Evolutionary conservation across 2,888 invertebrate genomes (phyloP), one percentile per base, ranked within the genome.

Genomic region (Alcis repandata): DNA sequence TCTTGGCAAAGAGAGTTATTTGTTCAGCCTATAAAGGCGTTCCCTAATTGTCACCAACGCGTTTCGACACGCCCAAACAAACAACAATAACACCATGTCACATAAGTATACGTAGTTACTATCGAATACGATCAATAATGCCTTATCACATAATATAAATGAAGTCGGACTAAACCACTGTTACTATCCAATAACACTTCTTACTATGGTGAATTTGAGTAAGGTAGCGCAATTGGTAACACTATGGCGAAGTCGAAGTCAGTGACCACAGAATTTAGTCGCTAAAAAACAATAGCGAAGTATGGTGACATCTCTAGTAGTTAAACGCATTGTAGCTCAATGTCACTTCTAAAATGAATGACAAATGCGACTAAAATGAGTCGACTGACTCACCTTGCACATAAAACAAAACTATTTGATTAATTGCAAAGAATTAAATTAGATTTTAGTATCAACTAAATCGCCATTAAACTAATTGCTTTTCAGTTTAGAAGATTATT

Each of bases 391-490:
- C 41, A 40, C 53, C 40, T 41, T 17, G 8, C 41, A 27, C 54
- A 43, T 58, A 38, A 22, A 48, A 58, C 19, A 57, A 22, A 19
- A 45, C 10, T 48, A 22, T 38, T 36, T 4, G 1, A 15, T n/a
- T n/a, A n/a, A n/a, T n/a, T n/a, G n/a, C n/a, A n/a, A n/a, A n/a
- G 22, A 58, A 48, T 48, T 48, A 48, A 38, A 38, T 58, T 58
- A 13, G 15, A 48, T 58, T 48, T 38, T n/a, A 56, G n/a, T 45
- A 36, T 33, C 56, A 19, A 52, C 36, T 36, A 53, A 53, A 53
- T 41, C 22, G 27, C 15, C 41, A 22, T 15, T 17, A 43, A 41
- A 36, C 22, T 54, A 54, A 54, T 54, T 54, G 54, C 17, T 43
- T 54, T 41, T 38, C 10, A 0, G 4, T 22, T 40, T 10, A 22